Evolutionary conservation across 2,113 vertebrate species (phyloP).

Genomic region (Hymenochirus boettgeri): DNA sequence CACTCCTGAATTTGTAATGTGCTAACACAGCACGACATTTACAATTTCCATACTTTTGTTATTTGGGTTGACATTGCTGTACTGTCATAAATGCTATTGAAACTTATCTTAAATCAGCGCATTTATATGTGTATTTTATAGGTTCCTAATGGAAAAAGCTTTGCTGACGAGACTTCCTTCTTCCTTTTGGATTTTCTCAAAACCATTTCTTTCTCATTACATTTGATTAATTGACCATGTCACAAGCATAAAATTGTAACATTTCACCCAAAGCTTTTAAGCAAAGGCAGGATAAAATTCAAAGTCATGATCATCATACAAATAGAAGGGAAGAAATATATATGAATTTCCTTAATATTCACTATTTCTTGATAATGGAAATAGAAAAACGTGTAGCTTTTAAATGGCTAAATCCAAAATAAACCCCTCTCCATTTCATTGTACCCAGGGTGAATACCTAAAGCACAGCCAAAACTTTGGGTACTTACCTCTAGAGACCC

Average conservation of each 20-base stretch:
- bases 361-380: background rate
- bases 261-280: constrained; percentile 37
- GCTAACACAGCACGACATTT: constrained; percentile 34
- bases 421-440: too few species aligned
- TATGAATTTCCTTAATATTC: constrained; percentile 28
- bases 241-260: constrained; percentile 41
- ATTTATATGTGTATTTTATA: constrained; percentile 35
- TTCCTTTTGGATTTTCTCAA: constrained; percentile 30
- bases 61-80: constrained; percentile 37
- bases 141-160: constrained; percentile 26
- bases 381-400: too few species aligned
- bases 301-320: constrained; percentile 30
- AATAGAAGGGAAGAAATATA: constrained; percentile 4
- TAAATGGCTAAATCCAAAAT: too few species aligned
- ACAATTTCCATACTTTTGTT: constrained; percentile 37
- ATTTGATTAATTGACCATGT: constrained; percentile 43
- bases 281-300: constrained; percentile 33
- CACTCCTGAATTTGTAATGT: constrained; percentile 27
- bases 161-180: constrained; percentile 27
- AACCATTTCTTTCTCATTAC: constrained; percentile 41
- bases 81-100: constrained; percentile 33
- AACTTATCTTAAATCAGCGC: constrained; percentile 39
- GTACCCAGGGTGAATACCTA: too few species aligned
- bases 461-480: too few species aligned
- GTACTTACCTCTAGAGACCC: too few species aligned